phyloP scores from a whole-genome alignment of 2,113 vertebrate species.

The Sterrhoptilus dennistouni region DNA sequence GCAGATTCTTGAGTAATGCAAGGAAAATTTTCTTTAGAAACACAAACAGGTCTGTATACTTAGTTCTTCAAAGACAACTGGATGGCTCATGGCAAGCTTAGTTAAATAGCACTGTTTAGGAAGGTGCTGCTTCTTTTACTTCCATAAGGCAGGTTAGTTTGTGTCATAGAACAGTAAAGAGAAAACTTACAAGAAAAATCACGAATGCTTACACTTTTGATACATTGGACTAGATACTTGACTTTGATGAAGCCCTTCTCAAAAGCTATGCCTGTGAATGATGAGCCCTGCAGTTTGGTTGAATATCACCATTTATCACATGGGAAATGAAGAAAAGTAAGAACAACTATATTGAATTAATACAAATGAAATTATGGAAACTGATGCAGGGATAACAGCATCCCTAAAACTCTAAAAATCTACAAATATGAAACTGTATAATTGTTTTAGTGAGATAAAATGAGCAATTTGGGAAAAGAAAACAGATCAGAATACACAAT shows the following conservation, averaged over 20 bases:
- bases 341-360: slow-evolving; percentile 9
- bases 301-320: slow-evolving; percentile 34
- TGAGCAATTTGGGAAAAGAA: not conserved
- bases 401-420: not conserved
- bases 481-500: not conserved
- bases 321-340: not conserved
- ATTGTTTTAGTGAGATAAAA: not conserved
- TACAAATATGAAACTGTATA: not conserved
- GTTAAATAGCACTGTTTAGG: not conserved
- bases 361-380: not conserved
- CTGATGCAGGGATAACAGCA: not conserved
- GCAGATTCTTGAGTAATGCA: not conserved
- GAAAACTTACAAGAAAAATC: slow-evolving; percentile 10
- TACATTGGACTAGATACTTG: not conserved
- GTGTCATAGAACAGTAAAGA: not conserved
- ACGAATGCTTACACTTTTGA: not conserved
- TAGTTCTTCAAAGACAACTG: not conserved
- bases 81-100: not conserved
- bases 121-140: not conserved
- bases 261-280: slow-evolving; percentile 1
- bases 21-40: not conserved
- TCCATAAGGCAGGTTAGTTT: not conserved
- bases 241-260: slow-evolving; percentile 36
- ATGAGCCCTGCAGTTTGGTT: not conserved
- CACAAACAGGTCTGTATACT: not conserved